These are phyloP conservation scores for Protophormia terraenovae DNA, from an alignment of 2,888 invertebrate species.

Conservation along the genomic window DNA sequence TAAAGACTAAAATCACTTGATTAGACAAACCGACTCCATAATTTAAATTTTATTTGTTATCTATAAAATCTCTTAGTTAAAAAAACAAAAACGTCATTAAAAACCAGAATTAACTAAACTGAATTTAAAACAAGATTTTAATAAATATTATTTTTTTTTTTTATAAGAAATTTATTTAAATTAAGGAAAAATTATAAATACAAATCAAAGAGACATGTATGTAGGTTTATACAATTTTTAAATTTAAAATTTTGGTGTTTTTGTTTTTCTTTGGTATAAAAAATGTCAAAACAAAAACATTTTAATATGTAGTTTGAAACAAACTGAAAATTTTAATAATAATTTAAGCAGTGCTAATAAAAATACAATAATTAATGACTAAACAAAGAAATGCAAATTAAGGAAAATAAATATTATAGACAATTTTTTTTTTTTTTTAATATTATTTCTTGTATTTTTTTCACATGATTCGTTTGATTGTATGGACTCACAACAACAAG, in stretches of 20 bases:
- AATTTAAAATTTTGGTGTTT: not conserved
- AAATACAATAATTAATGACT: constrained; percentile 43
- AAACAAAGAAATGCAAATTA: constrained; percentile 50
- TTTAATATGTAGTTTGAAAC: constrained; percentile 16
- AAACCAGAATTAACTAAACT: not conserved
- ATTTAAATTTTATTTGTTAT: constrained; percentile 41
- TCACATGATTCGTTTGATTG: not conserved
- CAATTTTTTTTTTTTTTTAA: not conserved
- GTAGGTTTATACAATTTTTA: too few relatives aligned
- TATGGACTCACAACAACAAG: too few relatives aligned
- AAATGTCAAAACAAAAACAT: constrained; percentile 45
- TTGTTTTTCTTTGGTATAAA: not conserved
- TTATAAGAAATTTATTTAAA: not conserved
- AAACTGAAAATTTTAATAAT: not conserved
- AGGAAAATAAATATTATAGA: constrained; percentile 42
- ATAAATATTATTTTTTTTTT: too few relatives aligned
- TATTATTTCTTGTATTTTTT: not conserved
- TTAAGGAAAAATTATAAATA: constrained; percentile 42
- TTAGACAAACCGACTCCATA: constrained; percentile 62
- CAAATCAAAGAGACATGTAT: constrained; percentile 36
- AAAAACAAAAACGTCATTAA: constrained; percentile 14
- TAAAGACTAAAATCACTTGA: constrained; percentile 5
- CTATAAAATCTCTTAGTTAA: constrained; percentile 42
- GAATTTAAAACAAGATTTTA: constrained; percentile 13
- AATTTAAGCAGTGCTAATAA: constrained; percentile 6